Base-by-base conservation (phyloP, 2,797 vertebrate species). In the Tragopan temminckii region DNA sequence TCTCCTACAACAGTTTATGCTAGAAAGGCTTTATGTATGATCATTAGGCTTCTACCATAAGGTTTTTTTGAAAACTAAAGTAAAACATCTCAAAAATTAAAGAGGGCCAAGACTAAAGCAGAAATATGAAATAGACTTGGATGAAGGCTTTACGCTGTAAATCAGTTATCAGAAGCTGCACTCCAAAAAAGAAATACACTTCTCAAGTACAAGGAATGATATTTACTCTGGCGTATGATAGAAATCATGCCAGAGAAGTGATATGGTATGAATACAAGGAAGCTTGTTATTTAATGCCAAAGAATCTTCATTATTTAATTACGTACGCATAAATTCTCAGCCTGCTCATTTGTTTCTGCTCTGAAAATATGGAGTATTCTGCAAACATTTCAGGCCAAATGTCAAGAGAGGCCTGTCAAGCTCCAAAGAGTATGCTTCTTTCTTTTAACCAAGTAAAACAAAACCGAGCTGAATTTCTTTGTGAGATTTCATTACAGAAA, bases 281-380 rank as follows among this genome's bases (percentile, higher is more conserved):
- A 57, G 53, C n/a, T n/a, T 57, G 31, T 21, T 89, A 91, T 2
- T 33, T 86, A 91, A 95, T 63, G 43, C 38, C 72, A 88, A 91
- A 83, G 59, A 85, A 79, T 59, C 55, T 70, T 94, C 74, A 79
- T 89, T 93, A 84, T 86, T 88, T 96, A 88, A 95, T 89, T 93
- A 94, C 21, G 8, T 57, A 90, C 72, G 55, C 46, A 84, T 57
- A 91, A 59, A 59, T 81, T 91, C 92, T 59, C 94, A 90, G 85
- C 85, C 80, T 88, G 67, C 80, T 94, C 80, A 63, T 61, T 84
- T 17, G 72, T 66, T 96, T 69, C 36, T 92, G 70, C 74, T 92
- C 80, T 10, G 25, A 92, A 59, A 38, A 94, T 79, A 96, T 40
- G 58, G 83, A 80, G 46, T 89, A 81, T 33, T 80, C 89, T 76